Evolutionary conservation across 1,140 invertebrate genomes (phyloP).

Genomic region (Drosophila tropicalis): DNA sequence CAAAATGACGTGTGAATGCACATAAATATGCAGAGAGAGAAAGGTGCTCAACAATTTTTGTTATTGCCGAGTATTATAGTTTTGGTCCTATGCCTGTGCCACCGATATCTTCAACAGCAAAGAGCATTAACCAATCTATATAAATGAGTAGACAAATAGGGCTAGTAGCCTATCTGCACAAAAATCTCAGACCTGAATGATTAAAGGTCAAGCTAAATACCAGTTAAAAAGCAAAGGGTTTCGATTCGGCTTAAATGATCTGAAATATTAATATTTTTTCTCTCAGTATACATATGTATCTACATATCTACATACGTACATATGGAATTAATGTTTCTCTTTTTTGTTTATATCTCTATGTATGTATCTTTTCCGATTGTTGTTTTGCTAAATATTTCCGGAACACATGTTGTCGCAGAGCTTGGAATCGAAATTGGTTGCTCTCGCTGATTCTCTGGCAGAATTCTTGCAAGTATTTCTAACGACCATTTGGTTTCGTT

Average conservation of each 20-base stretch:
- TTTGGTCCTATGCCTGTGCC: too few species aligned
- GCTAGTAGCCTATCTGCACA: too few species aligned
- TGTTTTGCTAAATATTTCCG: conserved; percentile 75
- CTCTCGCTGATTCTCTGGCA: conserved; percentile 32
- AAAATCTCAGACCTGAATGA: too few species aligned
- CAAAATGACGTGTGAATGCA: conserved; percentile 33
- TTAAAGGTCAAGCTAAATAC: too few species aligned
- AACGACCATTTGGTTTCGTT: conserved; percentile 80
- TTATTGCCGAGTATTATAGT: too few species aligned
- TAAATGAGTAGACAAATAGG: too few species aligned
- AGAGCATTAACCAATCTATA: too few species aligned
- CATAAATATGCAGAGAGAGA: background rate
- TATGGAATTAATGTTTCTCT: conserved; percentile 15
- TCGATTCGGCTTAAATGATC: too few species aligned
- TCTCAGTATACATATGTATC: conserved; percentile 8
- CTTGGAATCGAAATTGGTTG: conserved; percentile 28
- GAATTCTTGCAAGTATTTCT: conserved; percentile 18
- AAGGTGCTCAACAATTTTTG: background rate
- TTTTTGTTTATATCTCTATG: conserved; percentile 12
- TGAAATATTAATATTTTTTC: background rate
- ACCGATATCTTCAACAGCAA: too few species aligned
- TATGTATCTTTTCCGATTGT: conserved; percentile 49
- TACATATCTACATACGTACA: background rate
- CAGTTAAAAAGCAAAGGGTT: too few species aligned
- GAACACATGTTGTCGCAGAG: conserved; percentile 75